Evolutionary conservation across 1,140 invertebrate genomes (phyloP).

Genomic region (Diuraphis noxia): DNA sequence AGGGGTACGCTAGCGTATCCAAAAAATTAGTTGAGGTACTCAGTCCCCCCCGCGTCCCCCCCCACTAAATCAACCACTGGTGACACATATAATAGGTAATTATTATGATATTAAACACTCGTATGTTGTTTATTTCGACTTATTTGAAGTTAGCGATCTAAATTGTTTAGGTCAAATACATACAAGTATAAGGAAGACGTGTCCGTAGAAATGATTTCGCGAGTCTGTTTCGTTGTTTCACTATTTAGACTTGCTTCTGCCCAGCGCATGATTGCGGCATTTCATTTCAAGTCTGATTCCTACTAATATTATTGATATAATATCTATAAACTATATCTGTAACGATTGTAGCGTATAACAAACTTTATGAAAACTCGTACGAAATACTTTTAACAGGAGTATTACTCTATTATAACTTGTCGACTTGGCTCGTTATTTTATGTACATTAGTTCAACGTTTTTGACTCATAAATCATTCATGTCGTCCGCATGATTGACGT

Average conservation of each 20-base stretch:
- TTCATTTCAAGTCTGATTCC: not conserved
- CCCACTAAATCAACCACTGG: too few relatives aligned
- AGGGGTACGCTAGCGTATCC: too few relatives aligned
- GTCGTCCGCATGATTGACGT: conserved; percentile 26
- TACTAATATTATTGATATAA: too few relatives aligned
- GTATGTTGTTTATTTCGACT: not conserved
- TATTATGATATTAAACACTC: not conserved
- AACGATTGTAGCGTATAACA: too few relatives aligned
- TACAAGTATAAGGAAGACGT: not conserved
- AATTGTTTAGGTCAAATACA: not conserved
- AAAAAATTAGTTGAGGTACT: too few relatives aligned
- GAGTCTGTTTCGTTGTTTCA: not conserved
- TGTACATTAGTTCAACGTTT: not conserved
- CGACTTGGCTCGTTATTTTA: not conserved
- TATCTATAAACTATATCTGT: not conserved
- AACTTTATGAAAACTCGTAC: not conserved
- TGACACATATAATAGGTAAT: too few relatives aligned
- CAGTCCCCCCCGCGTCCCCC: too few relatives aligned
- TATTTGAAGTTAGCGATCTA: not conserved
- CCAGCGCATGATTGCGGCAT: not conserved
- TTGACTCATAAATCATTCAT: conserved; percentile 29
- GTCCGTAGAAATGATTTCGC: not conserved
- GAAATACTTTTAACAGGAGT: not conserved
- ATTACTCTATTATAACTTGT: not conserved
- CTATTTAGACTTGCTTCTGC: not conserved